phyloP scores from a whole-genome alignment of 2,888 invertebrate species.

The Tuta absoluta region DNA sequence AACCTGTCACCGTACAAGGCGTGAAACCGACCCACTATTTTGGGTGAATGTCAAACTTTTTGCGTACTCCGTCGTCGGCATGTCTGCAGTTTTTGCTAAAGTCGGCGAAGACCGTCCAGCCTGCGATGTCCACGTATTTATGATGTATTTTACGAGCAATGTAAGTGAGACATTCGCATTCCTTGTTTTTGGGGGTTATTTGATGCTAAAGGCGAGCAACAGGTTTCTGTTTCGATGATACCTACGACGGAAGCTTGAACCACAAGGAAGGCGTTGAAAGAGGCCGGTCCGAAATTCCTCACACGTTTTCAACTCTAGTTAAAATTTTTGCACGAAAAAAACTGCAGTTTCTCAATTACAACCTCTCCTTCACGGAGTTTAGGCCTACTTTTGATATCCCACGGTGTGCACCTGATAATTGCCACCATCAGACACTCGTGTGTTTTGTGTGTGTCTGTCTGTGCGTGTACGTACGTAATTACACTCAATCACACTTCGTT shows the following conservation, averaged over 20 bases:
- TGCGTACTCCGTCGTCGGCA: constrained; percentile 34
- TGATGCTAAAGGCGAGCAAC: neutral
- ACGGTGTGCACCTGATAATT: constrained; percentile 38
- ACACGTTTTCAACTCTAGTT: neutral
- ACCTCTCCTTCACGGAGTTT: constrained; percentile 6
- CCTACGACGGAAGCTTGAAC: neutral
- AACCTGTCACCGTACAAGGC: constrained; percentile 27
- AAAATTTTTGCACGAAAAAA: neutral
- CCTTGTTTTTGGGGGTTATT: constrained; percentile 8
- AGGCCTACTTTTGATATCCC: constrained; percentile 34
- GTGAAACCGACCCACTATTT: constrained; percentile 39
- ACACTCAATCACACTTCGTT: constrained; percentile 68
- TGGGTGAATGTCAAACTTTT: constrained; percentile 36
- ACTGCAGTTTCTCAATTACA: neutral
- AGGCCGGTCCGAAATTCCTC: neutral
- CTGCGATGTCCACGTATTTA: constrained; percentile 30
- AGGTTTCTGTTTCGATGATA: neutral
- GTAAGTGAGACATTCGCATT: constrained; percentile 30
- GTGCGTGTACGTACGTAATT: constrained; percentile 51
- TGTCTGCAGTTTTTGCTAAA: constrained; percentile 34
- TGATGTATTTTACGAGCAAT: constrained; percentile 34
- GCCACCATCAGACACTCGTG: constrained; percentile 27
- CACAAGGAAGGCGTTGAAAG: neutral
- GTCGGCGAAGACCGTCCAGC: constrained; percentile 29
- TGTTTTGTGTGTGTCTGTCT: constrained; percentile 10